phyloP scores from a whole-genome alignment of 2,888 invertebrate genomes.

The Nemoura dubitans region DNA sequence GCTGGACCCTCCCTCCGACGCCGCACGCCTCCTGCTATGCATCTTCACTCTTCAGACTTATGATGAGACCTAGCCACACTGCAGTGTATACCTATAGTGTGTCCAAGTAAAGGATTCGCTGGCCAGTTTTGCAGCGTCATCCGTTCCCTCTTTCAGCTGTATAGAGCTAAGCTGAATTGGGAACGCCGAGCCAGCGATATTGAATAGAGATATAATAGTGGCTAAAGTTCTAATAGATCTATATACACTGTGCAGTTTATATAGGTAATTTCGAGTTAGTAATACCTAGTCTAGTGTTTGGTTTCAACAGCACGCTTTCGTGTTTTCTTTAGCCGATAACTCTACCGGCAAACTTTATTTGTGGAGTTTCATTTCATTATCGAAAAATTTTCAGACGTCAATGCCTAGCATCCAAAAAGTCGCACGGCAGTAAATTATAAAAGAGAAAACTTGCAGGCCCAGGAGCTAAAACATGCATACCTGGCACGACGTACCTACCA shows the following conservation, averaged over 20 bases:
- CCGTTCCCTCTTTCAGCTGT: background rate
- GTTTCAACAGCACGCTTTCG: background rate
- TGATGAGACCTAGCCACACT: background rate
- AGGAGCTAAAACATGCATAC: background rate
- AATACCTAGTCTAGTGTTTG: background rate
- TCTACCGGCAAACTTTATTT: background rate
- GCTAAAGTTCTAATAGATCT: background rate
- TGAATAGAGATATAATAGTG: background rate
- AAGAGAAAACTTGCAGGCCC: background rate
- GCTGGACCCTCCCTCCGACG: conserved; percentile 7
- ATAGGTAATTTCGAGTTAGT: background rate
- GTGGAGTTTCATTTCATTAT: background rate
- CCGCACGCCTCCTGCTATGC: background rate
- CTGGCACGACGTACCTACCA: too few relatives aligned
- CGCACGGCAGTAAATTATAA: background rate
- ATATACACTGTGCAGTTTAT: background rate
- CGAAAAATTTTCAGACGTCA: background rate
- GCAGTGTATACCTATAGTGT: background rate
- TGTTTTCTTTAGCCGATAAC: background rate
- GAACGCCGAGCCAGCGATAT: background rate
- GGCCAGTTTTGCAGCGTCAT: background rate
- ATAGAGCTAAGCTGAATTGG: background rate
- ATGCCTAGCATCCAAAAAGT: background rate
- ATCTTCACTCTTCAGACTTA: background rate
- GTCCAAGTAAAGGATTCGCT: background rate